phyloP scores from a whole-genome alignment of 2,113 vertebrate genomes.

The Piaya cayana region DNA sequence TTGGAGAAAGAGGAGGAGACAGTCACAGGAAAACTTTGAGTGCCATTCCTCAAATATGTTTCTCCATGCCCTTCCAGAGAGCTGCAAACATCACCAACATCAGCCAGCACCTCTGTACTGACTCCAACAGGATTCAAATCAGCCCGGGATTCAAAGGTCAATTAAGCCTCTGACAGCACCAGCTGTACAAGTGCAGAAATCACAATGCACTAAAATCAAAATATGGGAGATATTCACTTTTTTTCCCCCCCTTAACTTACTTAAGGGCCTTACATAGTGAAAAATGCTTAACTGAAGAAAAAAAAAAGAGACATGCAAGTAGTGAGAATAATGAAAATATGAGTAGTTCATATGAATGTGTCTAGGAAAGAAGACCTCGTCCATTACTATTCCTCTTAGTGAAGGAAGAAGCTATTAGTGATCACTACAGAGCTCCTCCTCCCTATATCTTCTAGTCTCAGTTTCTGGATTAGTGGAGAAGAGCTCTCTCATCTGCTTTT shows the following conservation, averaged over 20 bases:
- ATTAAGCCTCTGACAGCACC: not conserved
- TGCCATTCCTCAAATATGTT: not conserved
- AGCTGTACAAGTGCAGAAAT: not conserved
- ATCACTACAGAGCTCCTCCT: not conserved
- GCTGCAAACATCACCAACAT: not conserved
- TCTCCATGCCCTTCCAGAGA: not conserved
- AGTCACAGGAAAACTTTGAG: not conserved
- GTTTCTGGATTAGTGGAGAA: slow-evolving; percentile 6
- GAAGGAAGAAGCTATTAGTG: not conserved
- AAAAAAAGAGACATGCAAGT: not conserved
- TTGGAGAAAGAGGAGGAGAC: not conserved
- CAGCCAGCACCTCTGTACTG: rapidly evolving
- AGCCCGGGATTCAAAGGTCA: not conserved
- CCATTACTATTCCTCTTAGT: not conserved
- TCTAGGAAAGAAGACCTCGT: not conserved
- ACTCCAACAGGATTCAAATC: not conserved
- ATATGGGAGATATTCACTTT: not conserved
- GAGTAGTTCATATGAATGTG: not conserved
- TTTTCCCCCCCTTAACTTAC: not conserved
- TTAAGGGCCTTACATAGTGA: not conserved
- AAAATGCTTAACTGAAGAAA: not conserved
- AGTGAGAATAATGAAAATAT: not conserved
- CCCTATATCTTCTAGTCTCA: not conserved
- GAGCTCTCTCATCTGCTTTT: not conserved
- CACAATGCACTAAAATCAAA: not conserved